These are phyloP conservation scores for Ascidia mentula DNA, from an alignment of 23 tunicate genomes.

Conservation along the genomic window DNA sequence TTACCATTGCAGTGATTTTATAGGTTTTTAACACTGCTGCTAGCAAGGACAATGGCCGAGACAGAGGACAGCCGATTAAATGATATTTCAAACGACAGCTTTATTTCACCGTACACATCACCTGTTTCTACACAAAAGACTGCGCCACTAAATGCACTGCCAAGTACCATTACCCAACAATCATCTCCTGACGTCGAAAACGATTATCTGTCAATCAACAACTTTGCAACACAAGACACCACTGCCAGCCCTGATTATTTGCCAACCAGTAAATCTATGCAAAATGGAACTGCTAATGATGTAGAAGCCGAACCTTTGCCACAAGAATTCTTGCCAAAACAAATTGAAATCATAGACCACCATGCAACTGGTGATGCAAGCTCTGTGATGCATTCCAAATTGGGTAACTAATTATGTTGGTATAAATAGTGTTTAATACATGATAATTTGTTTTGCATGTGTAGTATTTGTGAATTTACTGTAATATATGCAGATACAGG, in stretches of 20 bases:
- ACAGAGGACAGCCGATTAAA: slow-evolving; percentile 2
- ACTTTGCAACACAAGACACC: neutral
- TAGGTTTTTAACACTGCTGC: too few relatives aligned
- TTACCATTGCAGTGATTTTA: neutral
- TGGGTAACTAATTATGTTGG: too few relatives aligned
- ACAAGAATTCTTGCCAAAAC: neutral
- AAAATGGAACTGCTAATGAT: neutral
- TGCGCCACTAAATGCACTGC: neutral
- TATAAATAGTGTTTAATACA: too few relatives aligned
- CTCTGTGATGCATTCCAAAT: neutral
- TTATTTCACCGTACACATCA: slow-evolving; percentile 84
- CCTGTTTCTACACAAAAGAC: slow-evolving; percentile 33
- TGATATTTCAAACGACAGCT: slow-evolving; percentile 39
- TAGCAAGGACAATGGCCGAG: neutral
- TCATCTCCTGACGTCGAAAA: neutral
- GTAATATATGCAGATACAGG: too few relatives aligned
- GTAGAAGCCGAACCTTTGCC: neutral
- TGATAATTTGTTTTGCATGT: too few relatives aligned
- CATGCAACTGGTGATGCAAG: neutral
- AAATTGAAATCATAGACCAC: neutral
- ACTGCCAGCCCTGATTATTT: neutral
- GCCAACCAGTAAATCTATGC: neutral
- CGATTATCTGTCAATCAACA: neutral
- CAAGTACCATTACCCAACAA: neutral
- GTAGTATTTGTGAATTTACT: too few relatives aligned